A percentile compares a stretch with the other conserved stretches of the same genome.
These are phyloP conservation scores for Osmoderma eremita DNA, from an alignment of 2,888 invertebrate genomes.

Conservation along the genomic window DNA sequence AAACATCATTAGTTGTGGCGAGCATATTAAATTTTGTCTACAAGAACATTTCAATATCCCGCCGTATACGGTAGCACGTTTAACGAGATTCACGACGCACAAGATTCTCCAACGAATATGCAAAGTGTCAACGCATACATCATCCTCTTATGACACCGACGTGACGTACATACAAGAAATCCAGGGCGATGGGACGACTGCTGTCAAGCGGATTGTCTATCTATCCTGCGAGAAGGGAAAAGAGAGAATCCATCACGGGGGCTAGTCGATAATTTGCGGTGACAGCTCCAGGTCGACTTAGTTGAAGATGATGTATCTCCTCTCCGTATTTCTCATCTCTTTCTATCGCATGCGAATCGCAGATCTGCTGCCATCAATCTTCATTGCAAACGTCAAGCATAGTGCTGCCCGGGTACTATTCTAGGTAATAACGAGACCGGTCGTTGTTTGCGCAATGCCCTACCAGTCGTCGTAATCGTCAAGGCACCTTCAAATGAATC, in stretches of 20 bases:
- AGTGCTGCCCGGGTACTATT: conserved; percentile 60
- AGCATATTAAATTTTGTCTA: too few species aligned
- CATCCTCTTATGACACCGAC: conserved; percentile 28
- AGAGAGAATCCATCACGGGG: conserved; percentile 57
- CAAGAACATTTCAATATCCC: too few species aligned
- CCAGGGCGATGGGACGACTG: conserved; percentile 45
- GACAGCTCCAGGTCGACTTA: conserved; percentile 56
- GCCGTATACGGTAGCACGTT: too few species aligned
- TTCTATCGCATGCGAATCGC: conserved; percentile 46
- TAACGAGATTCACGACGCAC: too few species aligned
- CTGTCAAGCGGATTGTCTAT: conserved; percentile 12
- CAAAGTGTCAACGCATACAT: conserved; percentile 39
- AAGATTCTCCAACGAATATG: conserved; percentile 21
- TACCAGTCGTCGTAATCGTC: too few species aligned
- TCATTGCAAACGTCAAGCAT: conserved; percentile 57
- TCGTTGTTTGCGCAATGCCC: too few species aligned
- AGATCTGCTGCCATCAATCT: conserved; percentile 59
- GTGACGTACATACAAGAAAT: conserved; percentile 24
- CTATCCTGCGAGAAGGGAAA: conserved; percentile 28
- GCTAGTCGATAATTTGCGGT: conserved; percentile 59
- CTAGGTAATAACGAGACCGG: conserved; percentile 59
- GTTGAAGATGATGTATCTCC: conserved; percentile 59
- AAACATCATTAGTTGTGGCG: too few species aligned
- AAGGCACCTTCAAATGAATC: conserved; percentile 39
- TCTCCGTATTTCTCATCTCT: background rate